These are phyloP conservation scores for Pseudopleuronectes americanus DNA, from an alignment of 2,797 vertebrate genomes.

Conservation along the genomic window DNA sequence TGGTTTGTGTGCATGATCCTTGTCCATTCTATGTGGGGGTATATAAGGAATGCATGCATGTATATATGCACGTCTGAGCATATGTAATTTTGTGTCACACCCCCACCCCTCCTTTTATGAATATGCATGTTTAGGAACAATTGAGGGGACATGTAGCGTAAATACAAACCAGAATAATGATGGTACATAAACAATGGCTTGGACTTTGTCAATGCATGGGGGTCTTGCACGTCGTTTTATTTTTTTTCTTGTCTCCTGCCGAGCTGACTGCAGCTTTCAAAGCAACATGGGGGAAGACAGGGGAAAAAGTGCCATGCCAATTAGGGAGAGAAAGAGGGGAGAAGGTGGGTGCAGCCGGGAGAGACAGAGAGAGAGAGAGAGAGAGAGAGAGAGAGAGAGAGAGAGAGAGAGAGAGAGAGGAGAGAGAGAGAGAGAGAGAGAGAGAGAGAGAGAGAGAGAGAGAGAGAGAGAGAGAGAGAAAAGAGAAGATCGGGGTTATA, in stretches of 20 bases:
- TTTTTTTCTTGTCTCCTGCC: slow-evolving; percentile 61
- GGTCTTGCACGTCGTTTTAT: slow-evolving; percentile 40
- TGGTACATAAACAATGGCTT: slow-evolving; percentile 64
- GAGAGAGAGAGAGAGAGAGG: slow-evolving; percentile 23
- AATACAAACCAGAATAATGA: slow-evolving; percentile 71
- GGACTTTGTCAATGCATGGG: slow-evolving; percentile 60
- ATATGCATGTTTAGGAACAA: slow-evolving; percentile 45
- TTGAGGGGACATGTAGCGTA: slow-evolving; percentile 50
- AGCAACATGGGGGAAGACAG: slow-evolving; percentile 75
- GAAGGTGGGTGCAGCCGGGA: slow-evolving; percentile 32
- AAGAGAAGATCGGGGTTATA: slow-evolving; percentile 43
- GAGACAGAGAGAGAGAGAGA: slow-evolving; percentile 15
- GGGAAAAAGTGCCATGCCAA: slow-evolving; percentile 67
- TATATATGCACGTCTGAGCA: slow-evolving; percentile 5
- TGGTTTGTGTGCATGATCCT: slow-evolving; percentile 2
- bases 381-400: slow-evolving; percentile 15
- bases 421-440: slow-evolving; percentile 65
- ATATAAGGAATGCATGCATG: slow-evolving; percentile 2
- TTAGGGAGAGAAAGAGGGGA: slow-evolving; percentile 69
- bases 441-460: slow-evolving; percentile 60
- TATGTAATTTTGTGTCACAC: slow-evolving; percentile 17
- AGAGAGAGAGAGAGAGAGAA: slow-evolving; percentile 17
- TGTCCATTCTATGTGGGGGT: not conserved
- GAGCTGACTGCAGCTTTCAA: slow-evolving; percentile 74
- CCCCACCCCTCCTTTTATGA: slow-evolving; percentile 2